Evolutionary conservation across 2,113 vertebrate genomes (phyloP), one percentile per base, ranked within the genome.

Genomic region (Amazona vittata): DNA sequence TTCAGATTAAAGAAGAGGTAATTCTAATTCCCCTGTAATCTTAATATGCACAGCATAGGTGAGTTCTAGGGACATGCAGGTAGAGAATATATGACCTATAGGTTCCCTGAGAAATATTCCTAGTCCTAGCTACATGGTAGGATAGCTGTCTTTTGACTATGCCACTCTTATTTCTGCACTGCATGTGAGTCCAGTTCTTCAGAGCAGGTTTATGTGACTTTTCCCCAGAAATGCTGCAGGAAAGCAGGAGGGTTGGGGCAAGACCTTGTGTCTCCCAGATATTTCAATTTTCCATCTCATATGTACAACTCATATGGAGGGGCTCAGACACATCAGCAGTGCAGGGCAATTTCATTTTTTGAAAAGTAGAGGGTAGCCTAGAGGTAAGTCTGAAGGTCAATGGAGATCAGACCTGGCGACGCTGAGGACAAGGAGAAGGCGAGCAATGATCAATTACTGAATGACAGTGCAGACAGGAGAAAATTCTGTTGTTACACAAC

Each of bases 291-390:
- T 46, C 26, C 28, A 4, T 18, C 22, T 50, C 25, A 12, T 12
- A 24, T 4, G 0, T 33, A 22, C n/a, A 2, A 3, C 14, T 47
- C 44, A 9, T 24, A 14, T 14, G 0, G 0, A 50, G 28, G 12
- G 4, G 20, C n/a, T 83, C 73, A 21, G 60, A 28, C 15, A 5
- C 20, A 44, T 67, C 44, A 85, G 39, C 44, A 46, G 5, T 2
- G 11, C 47, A 39, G 13, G 26, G 26, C 12, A 33, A 39, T 7
- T 63, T 35, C 28, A 64, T 8, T 12, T 75, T 3, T 55, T 70
- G 52, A 60, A 52, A 68, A 52, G 35, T 0, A 75, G 6, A 71
- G 9, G 1, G 20, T 6, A 26, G 15, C 17, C 76, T 50, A 41
- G 53, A 63, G 15, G 22, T 50, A 16, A n/a, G 15, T 39, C 37